Conservation (phyloP, 2,888 invertebrate genomes). For the Serripes groenlandicus region DNA sequence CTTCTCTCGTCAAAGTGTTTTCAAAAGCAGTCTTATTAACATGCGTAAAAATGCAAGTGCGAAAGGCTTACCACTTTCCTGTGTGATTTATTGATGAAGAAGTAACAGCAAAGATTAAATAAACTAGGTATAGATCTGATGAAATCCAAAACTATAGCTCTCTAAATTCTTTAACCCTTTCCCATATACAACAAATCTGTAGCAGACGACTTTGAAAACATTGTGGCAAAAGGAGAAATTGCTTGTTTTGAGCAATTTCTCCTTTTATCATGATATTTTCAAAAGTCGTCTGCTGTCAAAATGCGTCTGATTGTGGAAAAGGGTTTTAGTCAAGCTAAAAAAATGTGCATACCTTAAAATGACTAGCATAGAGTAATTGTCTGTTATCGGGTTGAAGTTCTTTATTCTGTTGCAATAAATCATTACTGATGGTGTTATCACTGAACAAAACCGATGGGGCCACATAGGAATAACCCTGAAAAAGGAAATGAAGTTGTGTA, state of each 20-base stretch:
- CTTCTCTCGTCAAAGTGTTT: too few relatives aligned
- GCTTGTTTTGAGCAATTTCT: not conserved
- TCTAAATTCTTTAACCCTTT: too few relatives aligned
- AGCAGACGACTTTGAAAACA: too few relatives aligned
- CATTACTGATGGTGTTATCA: conserved; percentile 85
- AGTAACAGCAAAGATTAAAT: too few relatives aligned
- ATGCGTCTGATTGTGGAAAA: not conserved
- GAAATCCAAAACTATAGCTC: too few relatives aligned
- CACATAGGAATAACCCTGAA: conserved; percentile 96
- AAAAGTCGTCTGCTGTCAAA: not conserved
- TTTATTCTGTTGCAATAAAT: conserved; percentile 85
- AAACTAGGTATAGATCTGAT: too few relatives aligned
- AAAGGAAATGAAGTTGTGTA: too few relatives aligned
- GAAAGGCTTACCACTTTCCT: too few relatives aligned
- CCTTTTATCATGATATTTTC: not conserved
- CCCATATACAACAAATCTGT: too few relatives aligned
- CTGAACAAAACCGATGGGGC: conserved; percentile 95
- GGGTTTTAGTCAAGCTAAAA: not conserved
- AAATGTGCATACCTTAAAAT: conserved; percentile 80
- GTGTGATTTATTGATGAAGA: too few relatives aligned
- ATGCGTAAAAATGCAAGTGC: too few relatives aligned
- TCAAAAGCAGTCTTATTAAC: too few relatives aligned
- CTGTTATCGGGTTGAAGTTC: conserved; percentile 80
- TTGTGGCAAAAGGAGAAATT: not conserved
- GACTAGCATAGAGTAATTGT: conserved; percentile 79